These are phyloP conservation scores for Brachylomia viminalis DNA, from an alignment of 2,888 invertebrate genomes.

Conservation along the genomic window DNA sequence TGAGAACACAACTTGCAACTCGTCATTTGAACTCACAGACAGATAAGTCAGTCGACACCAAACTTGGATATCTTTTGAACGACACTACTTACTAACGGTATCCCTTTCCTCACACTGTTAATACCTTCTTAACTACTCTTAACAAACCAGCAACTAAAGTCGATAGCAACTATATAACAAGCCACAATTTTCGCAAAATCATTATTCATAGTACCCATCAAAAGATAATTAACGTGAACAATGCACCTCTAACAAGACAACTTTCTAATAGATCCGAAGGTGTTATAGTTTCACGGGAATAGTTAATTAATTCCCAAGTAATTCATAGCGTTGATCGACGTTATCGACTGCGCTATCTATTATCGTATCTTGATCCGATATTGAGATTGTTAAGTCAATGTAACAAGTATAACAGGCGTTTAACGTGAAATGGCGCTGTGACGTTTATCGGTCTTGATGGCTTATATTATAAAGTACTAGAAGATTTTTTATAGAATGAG, in stretches of 20 bases:
- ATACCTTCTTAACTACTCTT: conserved; percentile 21
- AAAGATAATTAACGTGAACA: conserved; percentile 62
- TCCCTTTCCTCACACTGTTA: not conserved
- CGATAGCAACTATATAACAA: conserved; percentile 34
- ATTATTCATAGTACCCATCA: conserved; percentile 56
- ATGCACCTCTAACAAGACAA: conserved; percentile 65
- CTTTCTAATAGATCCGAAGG: conserved; percentile 78
- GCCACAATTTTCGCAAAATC: conserved; percentile 53
- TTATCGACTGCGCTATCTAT: conserved; percentile 80
- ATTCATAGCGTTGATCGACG: conserved; percentile 82
- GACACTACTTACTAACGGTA: not conserved
- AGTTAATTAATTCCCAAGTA: conserved; percentile 84
- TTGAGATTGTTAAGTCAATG: conserved; percentile 80
- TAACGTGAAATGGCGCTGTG: conserved; percentile 71
- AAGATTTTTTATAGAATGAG: not conserved
- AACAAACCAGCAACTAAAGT: conserved; percentile 30
- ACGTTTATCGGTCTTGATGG: conserved; percentile 69
- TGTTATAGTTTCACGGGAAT: conserved; percentile 77
- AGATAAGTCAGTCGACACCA: not conserved
- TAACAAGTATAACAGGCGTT: conserved; percentile 79
- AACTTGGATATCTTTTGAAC: not conserved
- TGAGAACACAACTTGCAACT: not conserved
- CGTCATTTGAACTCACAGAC: not conserved
- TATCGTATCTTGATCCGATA: conserved; percentile 79
- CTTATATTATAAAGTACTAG: conserved; percentile 26